Conservation (phyloP, 1,140 invertebrate genomes). For the Lasioglossum baleicum region DNA sequence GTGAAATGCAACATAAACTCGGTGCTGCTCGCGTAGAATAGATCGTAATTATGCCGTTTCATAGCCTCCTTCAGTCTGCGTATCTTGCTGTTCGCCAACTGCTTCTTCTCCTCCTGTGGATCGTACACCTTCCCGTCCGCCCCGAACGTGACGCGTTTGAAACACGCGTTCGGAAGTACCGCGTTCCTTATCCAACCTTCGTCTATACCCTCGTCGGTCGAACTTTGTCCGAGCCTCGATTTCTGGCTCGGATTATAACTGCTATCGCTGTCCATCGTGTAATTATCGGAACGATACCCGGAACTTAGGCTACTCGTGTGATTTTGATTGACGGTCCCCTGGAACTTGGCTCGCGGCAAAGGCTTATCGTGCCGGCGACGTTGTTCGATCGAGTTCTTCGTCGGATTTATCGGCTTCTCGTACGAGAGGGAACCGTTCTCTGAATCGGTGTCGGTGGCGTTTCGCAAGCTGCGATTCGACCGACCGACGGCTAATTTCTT, state of each 20-base stretch:
- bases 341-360: constrained; percentile 26
- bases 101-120: constrained; percentile 49
- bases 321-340: constrained; percentile 53
- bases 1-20: constrained; percentile 84
- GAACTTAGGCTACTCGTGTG: constrained; percentile 81
- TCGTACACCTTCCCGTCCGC: constrained; percentile 67
- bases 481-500: neutral
- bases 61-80: constrained; percentile 74
- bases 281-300: constrained; percentile 80
- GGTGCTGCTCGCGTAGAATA: constrained; percentile 82
- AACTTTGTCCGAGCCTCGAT: neutral
- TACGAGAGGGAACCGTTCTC: constrained; percentile 23
- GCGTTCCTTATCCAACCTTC: constrained; percentile 48
- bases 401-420: neutral
- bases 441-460: constrained; percentile 16
- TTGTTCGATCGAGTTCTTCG: neutral
- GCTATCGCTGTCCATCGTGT: constrained; percentile 81
- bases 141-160: constrained; percentile 67
- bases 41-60: constrained; percentile 75
- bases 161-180: constrained; percentile 63
- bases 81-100: constrained; percentile 72
- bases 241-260: constrained; percentile 73
- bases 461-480: neutral
- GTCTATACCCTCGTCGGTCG: neutral
- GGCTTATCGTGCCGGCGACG: neutral